Evolutionary conservation across 2,113 vertebrate genomes (phyloP).

Genomic region (Peromyscus polionotus): DNA sequence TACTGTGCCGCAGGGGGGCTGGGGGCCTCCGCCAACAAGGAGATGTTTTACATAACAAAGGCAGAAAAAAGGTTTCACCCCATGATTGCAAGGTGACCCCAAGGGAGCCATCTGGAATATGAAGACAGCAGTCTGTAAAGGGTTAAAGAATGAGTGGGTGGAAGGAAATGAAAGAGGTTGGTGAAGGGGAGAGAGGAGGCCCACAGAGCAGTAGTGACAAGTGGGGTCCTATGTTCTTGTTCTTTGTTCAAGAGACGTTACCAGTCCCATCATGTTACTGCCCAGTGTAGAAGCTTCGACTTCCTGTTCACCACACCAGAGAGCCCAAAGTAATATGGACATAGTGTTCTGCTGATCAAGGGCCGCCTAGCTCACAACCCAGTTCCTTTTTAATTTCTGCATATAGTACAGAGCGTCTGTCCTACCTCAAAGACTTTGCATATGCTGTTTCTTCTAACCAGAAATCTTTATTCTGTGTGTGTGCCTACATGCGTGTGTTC

Average conservation of each 20-base stretch:
- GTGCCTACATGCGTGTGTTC: not conserved
- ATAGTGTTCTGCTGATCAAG: not conserved
- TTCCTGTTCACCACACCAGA: not conserved
- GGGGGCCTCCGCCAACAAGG: not conserved
- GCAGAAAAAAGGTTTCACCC: not conserved
- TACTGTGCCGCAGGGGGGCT: not conserved
- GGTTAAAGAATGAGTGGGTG: slow-evolving; percentile 50
- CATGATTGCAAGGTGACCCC: slow-evolving; percentile 18
- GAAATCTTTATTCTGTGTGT: not conserved
- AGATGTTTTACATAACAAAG: not conserved
- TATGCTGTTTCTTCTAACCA: not conserved
- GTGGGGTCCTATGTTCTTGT: not conserved
- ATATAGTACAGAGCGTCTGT: not conserved
- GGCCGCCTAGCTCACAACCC: not conserved
- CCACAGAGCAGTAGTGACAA: not conserved
- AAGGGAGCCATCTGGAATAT: not conserved
- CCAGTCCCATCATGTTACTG: not conserved
- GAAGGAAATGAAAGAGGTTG: slow-evolving; percentile 10
- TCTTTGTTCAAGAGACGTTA: not conserved
- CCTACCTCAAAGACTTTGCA: not conserved
- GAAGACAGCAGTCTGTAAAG: not conserved
- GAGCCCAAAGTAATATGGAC: not conserved
- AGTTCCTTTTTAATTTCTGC: not conserved
- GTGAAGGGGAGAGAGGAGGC: not conserved
- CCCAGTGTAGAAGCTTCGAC: slow-evolving; percentile 4